Base-by-base conservation (phyloP, 2,113 vertebrate genomes). In the Ranitomeya variabilis region DNA sequence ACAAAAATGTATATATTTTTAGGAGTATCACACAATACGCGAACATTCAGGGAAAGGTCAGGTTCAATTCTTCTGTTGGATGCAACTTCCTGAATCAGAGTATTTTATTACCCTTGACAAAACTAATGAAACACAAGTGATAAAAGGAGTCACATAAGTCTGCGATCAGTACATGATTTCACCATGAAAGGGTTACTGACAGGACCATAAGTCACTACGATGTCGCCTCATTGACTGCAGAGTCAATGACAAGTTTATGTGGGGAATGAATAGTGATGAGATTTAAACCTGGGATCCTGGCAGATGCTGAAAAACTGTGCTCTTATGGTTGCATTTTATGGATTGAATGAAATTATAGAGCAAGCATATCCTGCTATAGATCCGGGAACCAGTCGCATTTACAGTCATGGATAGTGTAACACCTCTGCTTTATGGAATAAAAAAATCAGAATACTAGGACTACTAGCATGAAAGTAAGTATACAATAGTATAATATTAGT, bases 251-350 rank as follows among this genome's bases (percentile, higher is more conserved):
- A 67, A 51, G 81, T 66, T 83, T 67, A 66, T 83, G 80, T n/a
- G 16, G 60, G 54, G 26, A 83, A 83, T 67, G 62, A 67, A 83
- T 83, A 62, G 12, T 83, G 81, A 83, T 83, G 81, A 66, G 60
- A 83, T 67, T 83, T 67, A 83, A 66, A 66, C 18, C 81, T 67
- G 60, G 37, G 64, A 45, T 14, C 62, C 31, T 67, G 31, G 81
- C 37, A 66, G 62, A 37, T 13, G 60, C 55, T 3, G 21, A 37
- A 80, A 12, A 60, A 26, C 21, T 60, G 23, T 12, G 57, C 16
- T 62, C 57, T 18, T 16, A 7, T 19, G 55, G 23, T 37, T 15
- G 23, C 31, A 37, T 31, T 60, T 80, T 59, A 59, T 80, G 78
- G 12, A 54, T 8, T 57, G 7, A 26, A 59, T 57, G 21, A 80